Evolutionary conservation across 1,140 invertebrate genomes (phyloP), one percentile per base, ranked within the genome.

Genomic region (Dendroctonus ponderosae): DNA sequence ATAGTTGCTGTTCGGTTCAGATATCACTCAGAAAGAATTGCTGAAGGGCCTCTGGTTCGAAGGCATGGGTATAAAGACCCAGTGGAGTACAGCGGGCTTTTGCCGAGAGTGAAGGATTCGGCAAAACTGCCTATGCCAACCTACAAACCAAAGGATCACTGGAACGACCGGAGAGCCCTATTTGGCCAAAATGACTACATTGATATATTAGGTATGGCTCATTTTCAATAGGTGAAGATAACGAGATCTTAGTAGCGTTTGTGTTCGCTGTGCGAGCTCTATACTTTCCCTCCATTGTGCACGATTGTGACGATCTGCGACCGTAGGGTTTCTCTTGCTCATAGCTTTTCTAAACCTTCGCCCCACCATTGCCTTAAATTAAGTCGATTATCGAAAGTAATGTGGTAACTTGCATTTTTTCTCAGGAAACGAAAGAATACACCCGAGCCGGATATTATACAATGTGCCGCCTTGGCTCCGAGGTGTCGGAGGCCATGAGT

Each of bases 111-210:
- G 37, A 79, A 79, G 62, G 80, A 78, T 49, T 79, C 80, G 26
- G 75, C 76, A 37, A 78, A 76, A 70, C 71, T 87, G n/a, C 83
- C 86, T 9, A 85, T 92, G 73, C 89, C 89, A 3, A 77, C 84
- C 41, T 93, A 92, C 65, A 82, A 83, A 66, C 90, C 91, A 0
- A 85, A 81, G 71, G 84, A 94, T 80, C 64, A 74, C 0, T 98
- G 94, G 94, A 74, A 76, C 7, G 81, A 87, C 71, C 88, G 87
- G 70, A 84, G 85, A 76, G 93, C 93, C 7, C 75, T 94, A 0
- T 96, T 93, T 82, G 95, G 95, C 2, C 94, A 97, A 77, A 98
- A 98, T 83, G 95, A 98, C 81, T 97, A 97, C 74, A 97, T 98
- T 60, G 94, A 97, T 80, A 96, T 97, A 57, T 81, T 97, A 39